Percentiles rank a stretch among this genome's conserved stretches.
phyloP scores from a whole-genome alignment of 1,140 invertebrate genomes.

The Drosophila mayri region DNA sequence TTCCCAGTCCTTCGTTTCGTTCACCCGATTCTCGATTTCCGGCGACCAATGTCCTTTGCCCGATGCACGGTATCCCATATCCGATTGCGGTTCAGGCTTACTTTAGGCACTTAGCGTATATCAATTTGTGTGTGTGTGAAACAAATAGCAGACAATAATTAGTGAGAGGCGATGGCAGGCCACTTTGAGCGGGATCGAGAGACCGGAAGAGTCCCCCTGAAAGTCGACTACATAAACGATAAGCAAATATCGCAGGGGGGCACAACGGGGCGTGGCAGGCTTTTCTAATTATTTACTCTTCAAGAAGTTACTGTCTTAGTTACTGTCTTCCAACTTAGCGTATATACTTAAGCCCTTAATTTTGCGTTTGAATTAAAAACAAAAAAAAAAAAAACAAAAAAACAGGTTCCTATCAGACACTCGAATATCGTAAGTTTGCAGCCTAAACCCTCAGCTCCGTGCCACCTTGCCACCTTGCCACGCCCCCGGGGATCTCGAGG shows the following conservation, averaged over 20 bases:
- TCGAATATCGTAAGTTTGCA: conserved; percentile 28
- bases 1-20: conserved; percentile 40
- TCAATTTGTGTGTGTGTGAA: conserved; percentile 69
- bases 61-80: conserved; percentile 3
- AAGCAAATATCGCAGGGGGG: neutral
- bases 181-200: conserved; percentile 37
- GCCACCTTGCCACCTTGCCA: conserved; percentile 2
- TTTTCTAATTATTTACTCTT: neutral
- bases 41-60: conserved; percentile 12
- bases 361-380: neutral
- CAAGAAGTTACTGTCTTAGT: conserved; percentile 14
- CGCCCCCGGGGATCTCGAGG: conserved; percentile 23
- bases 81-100: conserved; percentile 33
- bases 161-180: conserved; percentile 53
- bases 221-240: neutral
- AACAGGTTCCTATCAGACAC: conserved; percentile 16
- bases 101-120: conserved; percentile 53
- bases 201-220: conserved; percentile 8
- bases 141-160: conserved; percentile 84
- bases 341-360: neutral
- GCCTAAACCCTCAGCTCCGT: neutral
- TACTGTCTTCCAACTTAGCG: conserved; percentile 39
- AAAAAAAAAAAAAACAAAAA: no score
- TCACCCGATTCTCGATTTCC: conserved; percentile 34
- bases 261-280: conserved; percentile 14